A percentile compares a stretch with the other conserved stretches of the same genome.
Conservation (phyloP, 2,113 vertebrate genomes). For the Zeus faber region DNA sequence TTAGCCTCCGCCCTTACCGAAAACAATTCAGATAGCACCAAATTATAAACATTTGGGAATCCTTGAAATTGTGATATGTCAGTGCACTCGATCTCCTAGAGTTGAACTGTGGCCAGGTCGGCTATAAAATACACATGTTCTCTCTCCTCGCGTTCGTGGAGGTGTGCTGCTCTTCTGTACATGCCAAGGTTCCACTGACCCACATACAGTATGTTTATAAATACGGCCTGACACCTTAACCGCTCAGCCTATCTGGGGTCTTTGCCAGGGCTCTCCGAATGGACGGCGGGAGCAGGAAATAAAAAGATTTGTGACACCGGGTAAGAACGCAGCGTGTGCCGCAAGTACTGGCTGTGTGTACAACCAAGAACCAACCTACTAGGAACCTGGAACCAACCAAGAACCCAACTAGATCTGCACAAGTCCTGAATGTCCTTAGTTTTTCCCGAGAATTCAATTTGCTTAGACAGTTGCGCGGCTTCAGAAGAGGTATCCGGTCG, state of each 20-base stretch:
- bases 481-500: neutral
- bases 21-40: neutral
- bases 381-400: conserved; percentile 1
- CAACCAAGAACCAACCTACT: conserved; percentile 2
- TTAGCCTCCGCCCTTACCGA: neutral
- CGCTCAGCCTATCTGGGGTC: conserved; percentile 21
- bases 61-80: neutral
- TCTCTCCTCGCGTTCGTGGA: neutral
- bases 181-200: conserved; percentile 40
- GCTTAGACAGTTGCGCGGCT: neutral
- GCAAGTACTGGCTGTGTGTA: neutral
- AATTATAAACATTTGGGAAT: neutral
- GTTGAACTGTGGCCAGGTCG: neutral
- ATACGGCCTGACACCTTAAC: conserved; percentile 38
- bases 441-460: neutral
- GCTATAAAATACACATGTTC: neutral
- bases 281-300: neutral
- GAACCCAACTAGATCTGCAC: neutral
- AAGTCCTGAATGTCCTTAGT: neutral
- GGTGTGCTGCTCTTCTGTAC: neutral
- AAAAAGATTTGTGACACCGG: neutral
- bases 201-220: conserved; percentile 38
- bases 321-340: neutral
- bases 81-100: neutral
- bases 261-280: too few species aligned